Base-by-base conservation (phyloP, 1,140 invertebrate species). In the Oedothorax gibbosus region DNA sequence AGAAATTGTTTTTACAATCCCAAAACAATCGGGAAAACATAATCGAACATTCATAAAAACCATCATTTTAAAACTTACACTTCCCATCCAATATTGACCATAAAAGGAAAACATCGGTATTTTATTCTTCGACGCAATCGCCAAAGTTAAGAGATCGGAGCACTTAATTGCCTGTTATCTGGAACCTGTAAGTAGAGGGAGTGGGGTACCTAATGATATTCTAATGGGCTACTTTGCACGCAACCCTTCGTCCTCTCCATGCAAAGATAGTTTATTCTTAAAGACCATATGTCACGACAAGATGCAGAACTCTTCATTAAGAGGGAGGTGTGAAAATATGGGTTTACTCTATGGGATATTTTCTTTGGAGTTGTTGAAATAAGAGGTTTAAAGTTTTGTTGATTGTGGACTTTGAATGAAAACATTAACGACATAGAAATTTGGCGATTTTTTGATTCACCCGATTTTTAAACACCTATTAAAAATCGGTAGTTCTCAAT, bases 151-250 rank as follows among this genome's bases (percentile, higher is more conserved):
- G 65, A 80, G 65, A 69, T 80, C 51, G 62, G 14, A 20, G 0
- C 53, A 56, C 66, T 80, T 80, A 80, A 80, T 80, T 80, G 78
- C 65, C 78, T 80, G 78, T 80, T 80, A 60, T 60, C 53, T 66
- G 20, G 21, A 49, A 15, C 21, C 60, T 20, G 72, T 11, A 35
- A 49, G 72, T 57, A 57, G 72, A 35, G 35, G 35, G 35, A 35
- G 72, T 9, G 66, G 78, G 11, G 65, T 65, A 20, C 49, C 60
- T 80, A 80, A 80, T 69, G 78, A 71, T 69, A 80, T 80, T 80
- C 66, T 80, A 71, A 80, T 80, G 66, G 66, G 9, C 78, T 80
- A 49, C 50, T 80, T 49, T 7, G 66, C 78, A 80, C 78, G 78
- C 78, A 71, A 77, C 18, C 60, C 20, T 20, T 14, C 50, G 12